Base-by-base conservation (phyloP, 92 coral and sea anemone species). In the Desmophyllum pertusum region DNA sequence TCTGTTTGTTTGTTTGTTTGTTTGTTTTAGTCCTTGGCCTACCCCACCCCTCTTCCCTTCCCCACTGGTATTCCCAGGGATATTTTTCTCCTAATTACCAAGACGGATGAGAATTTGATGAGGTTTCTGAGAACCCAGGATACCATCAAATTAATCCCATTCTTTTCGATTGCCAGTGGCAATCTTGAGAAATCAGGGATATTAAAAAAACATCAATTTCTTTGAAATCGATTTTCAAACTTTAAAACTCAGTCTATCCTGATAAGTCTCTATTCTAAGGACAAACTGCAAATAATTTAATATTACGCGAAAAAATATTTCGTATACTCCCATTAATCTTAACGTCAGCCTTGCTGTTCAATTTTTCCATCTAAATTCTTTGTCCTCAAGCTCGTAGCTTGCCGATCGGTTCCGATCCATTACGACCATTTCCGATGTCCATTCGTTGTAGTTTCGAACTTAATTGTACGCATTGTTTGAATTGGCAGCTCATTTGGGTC, bases 341-440 rank as follows among this genome's bases (percentile, higher is more conserved):
- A 45, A 3, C 52, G 40, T 45, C 64, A 1, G 19, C 23, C 84
- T 67, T 67, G 38, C 50, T 23, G n/a, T 61, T 67, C 73, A 27
- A 27, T n/a, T 33, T 53, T 31, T 57, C 67, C 68, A 36, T 3
- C 64, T 80, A 68, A 14, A 23, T 69, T 48, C 83, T 25, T 59
- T 55, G 52, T 52, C 13, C 6, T 3, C 31, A 36, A 45, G 41
- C 33, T 48, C 36, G 35, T 23, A 41, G 45, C 19, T 48, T 45
- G 39, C 37, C 79, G 79, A 18, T 29, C 25, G 13, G 23, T 30
- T 29, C 1, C 57, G 71, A 76, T 39, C 19, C 10, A 25, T 29
- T 76, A 73, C 41, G 83, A 78, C 73, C 57, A 45, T 62, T 45
- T 62, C 70, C 83, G 45, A 36, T 67, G 73, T 25, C 43, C 39